Base-by-base conservation (phyloP, 2,113 vertebrate genomes). In the Pipa parva region DNA sequence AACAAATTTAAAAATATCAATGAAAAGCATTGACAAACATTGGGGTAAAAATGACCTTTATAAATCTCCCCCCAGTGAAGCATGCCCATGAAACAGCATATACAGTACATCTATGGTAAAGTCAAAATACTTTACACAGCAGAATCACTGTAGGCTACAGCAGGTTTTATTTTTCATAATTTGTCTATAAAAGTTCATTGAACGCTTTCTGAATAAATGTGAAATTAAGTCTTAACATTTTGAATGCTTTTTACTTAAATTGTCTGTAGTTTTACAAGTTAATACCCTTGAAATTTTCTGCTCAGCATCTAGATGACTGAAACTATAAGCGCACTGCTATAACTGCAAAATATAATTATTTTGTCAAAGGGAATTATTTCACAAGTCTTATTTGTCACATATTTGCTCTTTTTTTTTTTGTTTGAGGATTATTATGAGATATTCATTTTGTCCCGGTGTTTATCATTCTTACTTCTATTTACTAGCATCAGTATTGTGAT, bases 161-260 rank as follows among this genome's bases (percentile, higher is more conserved):
- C 12, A 18, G 27, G 22, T 54, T 60, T 67, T 58, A 36, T 37
- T 56, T 59, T 59, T 27, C 31, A 68, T 22, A 67, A 68, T 52
- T 52, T 54, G 52, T 21, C 49, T 58, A 61, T 45, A 49, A 70
- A 70, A 54, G 57, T 70, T 70, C 65, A 68, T 37, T 59, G 65
- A 68, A 68, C 31, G 61, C 60, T 61, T 49, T 45, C 36, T 70
- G 66, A 60, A 61, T 31, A 60, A 69, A 69, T 69, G 57, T 52
- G 25, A 69, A 60, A 45, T 61, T 70, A 70, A 42, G 48, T 54
- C 66, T 54, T 70, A 70, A 54, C 57, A 70, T 70, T 70, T 68
- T 24, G 57, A 52, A 70, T 57, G 57, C 20, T 60, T 31, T n/a
- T 59, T 60, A 69, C 61, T 70, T 61, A 54, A 70, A 70, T 67